These are phyloP conservation scores for Chelonus insularis DNA, from an alignment of 1,140 invertebrate species.

Conservation along the genomic window DNA sequence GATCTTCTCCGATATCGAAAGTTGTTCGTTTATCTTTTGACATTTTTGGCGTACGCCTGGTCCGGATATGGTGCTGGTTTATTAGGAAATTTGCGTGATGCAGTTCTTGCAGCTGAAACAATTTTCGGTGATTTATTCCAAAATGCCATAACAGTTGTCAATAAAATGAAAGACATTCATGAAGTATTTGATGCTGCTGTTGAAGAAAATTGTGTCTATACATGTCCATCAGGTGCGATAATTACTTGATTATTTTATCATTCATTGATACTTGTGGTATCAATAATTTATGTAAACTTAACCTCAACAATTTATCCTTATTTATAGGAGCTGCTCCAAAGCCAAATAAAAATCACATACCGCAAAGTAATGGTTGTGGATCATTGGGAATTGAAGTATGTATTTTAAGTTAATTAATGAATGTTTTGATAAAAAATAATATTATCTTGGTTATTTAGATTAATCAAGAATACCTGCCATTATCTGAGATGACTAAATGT, in stretches of 20 bases:
- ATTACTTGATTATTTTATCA: constrained; percentile 1
- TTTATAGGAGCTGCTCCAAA: constrained; percentile 67
- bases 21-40: constrained; percentile 72
- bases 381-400: constrained; percentile 64
- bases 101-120: constrained; percentile 74
- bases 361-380: constrained; percentile 81
- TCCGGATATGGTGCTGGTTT: constrained; percentile 78
- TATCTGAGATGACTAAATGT: constrained; percentile 78
- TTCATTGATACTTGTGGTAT: too few relatives aligned
- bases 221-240: constrained; percentile 69
- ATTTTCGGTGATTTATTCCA: constrained; percentile 75
- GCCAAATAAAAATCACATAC: constrained; percentile 72
- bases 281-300: too few relatives aligned
- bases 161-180: constrained; percentile 75
- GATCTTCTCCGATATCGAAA: constrained; percentile 66
- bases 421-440: not conserved
- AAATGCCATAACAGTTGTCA: constrained; percentile 75
- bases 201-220: constrained; percentile 78
- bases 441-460: constrained; percentile 62
- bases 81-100: constrained; percentile 72
- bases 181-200: constrained; percentile 82
- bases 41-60: constrained; percentile 77
- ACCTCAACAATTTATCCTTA: not conserved
- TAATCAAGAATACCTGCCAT: constrained; percentile 73
- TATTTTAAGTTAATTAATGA: not conserved